Evolutionary conservation across 2,113 vertebrate species (phyloP), one percentile per base, ranked within the genome.

Genomic region (Rhabdomys dilectus): DNA sequence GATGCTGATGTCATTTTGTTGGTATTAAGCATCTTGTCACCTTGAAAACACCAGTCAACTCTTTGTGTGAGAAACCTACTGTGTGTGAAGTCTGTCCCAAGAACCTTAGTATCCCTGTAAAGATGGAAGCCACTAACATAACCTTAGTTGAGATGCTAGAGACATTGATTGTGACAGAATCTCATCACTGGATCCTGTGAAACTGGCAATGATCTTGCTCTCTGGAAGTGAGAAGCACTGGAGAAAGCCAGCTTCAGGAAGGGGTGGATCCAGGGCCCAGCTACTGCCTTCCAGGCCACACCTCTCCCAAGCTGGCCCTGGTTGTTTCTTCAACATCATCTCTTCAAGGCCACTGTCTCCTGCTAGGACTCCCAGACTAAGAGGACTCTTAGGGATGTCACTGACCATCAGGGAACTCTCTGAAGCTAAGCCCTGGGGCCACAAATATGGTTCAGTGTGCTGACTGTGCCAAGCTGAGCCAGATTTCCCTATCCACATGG

Each of bases 1-100:
- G 34, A 13, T 2, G 53, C 31, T 5, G 1, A 39, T 0, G 0
- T n/a, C 51, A 11, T 64, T 78, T 77, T 39, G 9, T 36, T 31
- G 78, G 22, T 12, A 36, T 0, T 22, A n/a, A 68, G 9, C 21
- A 8, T 77, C 42, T 34, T 7, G 42, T 51, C 48, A 24, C n/a
- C 53, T 78, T 45, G 78, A 91, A 73, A 87, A 15, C 22, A 22
- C 1, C 56, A 88, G 51, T 24, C 48, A 11, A 13, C 42, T 36
- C 0, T 58, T 36, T 2, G 22, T 26, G 22, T 10, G 34, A 36
- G n/a, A 31, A 22, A 1, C 45, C 53, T 62, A 6, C 9, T 60
- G 3, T n/a, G 42, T 10, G 87, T 36, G 21, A 7, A 72, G 45
- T 19, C 2, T 45, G n/a, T 42, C 31, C n/a, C 1, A 2, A 78